Base-by-base conservation (phyloP, 2,113 vertebrate genomes). In the Ibidorhyncha struthersii region DNA sequence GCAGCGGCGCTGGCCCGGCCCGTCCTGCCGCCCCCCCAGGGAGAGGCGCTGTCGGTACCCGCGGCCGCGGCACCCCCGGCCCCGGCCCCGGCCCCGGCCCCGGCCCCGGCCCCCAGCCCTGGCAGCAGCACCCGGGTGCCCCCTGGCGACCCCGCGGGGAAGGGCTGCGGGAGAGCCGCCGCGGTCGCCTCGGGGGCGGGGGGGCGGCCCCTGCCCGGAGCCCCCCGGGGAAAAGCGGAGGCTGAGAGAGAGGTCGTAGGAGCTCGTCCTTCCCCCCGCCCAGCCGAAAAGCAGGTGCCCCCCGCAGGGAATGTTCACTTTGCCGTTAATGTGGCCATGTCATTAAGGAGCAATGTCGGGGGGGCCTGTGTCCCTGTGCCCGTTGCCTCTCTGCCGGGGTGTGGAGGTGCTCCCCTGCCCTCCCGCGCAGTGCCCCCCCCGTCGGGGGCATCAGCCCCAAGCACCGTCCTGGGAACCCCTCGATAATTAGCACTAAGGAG, bases 311-410 rank as follows among this genome's bases (percentile, higher is more conserved):
- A 5, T 2, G 30, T 2, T 69, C 34, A 1, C 41, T 41, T 36
- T 50, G 59, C 30, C 49, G 3, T 36, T 41, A 13, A 6, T 0
- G 23, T 2, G 12, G 15, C 14, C 3, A 8, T 2, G 9, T 22
- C 49, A 53, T 10, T n/a, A 9, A 55, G 45, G 47, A 59, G 22
- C 14, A 6, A 1, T 22, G 82, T 4, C 11, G 5, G 26, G 61
- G 62, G n/a, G 9, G 3, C 53, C 7, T 5, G 40, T 19, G 25
- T 32, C 71, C 21, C 18, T 15, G 9, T 41, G 8, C 12, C 15
- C 6, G 1, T 10, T 6, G 6, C 2, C 58, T 55, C 27, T n/a
- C 11, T 11, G 50, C 9, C 12, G 36, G 5, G 5, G 4, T 32
- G 50, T 4, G 34, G n/a, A 32, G 32, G 3, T 58, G 41, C 13